phyloP scores from a whole-genome alignment of 2,888 invertebrate species.

The Dryocosmus kuriphilus region DNA sequence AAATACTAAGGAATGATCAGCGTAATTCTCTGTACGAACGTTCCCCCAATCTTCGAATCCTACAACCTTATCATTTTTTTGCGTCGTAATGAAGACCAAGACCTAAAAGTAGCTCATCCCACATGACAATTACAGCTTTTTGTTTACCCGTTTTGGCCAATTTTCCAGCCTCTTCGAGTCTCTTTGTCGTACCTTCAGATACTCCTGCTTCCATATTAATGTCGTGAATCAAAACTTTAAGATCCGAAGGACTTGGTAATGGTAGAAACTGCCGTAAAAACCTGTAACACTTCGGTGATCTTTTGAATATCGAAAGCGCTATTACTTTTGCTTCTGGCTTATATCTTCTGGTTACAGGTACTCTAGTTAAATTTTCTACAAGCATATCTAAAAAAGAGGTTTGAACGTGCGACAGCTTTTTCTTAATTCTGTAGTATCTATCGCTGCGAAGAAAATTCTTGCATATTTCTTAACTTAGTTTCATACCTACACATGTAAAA shows the following conservation, averaged over 20 bases:
- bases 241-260: neutral
- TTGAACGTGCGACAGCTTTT: too few relatives aligned
- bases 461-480: neutral
- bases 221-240: neutral
- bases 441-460: neutral
- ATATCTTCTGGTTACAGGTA: neutral
- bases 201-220: neutral
- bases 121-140: constrained; percentile 9
- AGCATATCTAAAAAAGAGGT: neutral
- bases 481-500: neutral
- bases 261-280: neutral
- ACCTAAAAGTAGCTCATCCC: neutral
- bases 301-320: neutral
- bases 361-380: neutral
- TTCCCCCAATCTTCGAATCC: constrained; percentile 42
- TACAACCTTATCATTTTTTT: neutral
- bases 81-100: constrained; percentile 4
- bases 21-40: constrained; percentile 1
- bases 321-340: neutral
- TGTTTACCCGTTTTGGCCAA: neutral
- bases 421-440: neutral
- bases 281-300: neutral
- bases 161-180: neutral
- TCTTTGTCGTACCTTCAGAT: neutral
- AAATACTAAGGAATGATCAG: constrained; percentile 51